phyloP scores from a whole-genome alignment of 2,888 invertebrate genomes.

The Drosophila affinis region DNA sequence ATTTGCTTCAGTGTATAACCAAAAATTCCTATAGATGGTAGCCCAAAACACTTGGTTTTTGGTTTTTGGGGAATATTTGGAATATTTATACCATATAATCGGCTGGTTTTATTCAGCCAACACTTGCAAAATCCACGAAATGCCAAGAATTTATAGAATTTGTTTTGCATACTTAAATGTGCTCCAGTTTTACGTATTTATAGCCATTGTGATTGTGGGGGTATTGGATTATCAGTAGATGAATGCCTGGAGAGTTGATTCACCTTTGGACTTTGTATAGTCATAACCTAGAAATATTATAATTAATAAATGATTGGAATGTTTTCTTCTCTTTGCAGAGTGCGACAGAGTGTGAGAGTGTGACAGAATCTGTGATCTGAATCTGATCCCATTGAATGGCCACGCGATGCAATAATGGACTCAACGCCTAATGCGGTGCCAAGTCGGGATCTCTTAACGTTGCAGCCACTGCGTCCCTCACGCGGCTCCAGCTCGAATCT shows the following conservation, averaged over 20 bases:
- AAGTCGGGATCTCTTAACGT: conserved; percentile 62
- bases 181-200: conserved; percentile 51
- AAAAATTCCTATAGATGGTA: background rate
- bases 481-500: conserved; percentile 70
- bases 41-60: conserved; percentile 26
- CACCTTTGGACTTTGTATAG: conserved; percentile 74
- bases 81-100: conserved; percentile 10
- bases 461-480: conserved; percentile 66
- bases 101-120: conserved; percentile 50
- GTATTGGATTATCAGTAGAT: conserved; percentile 56
- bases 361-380: conserved; percentile 18
- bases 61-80: conserved; percentile 10
- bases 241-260: conserved; percentile 51
- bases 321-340: conserved; percentile 50
- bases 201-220: conserved; percentile 25
- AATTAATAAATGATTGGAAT: conserved; percentile 17
- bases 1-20: background rate
- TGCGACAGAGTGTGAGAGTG: conserved; percentile 4
- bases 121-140: conserved; percentile 22
- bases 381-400: conserved; percentile 36
- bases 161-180: conserved; percentile 26
- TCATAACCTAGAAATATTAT: conserved; percentile 40
- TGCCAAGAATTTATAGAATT: conserved; percentile 47
- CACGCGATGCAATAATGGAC: conserved; percentile 70
- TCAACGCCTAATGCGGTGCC: conserved; percentile 50